These are phyloP conservation scores for Halichoerus grypus DNA, from an alignment of 2,113 vertebrate genomes.

Conservation along the genomic window DNA sequence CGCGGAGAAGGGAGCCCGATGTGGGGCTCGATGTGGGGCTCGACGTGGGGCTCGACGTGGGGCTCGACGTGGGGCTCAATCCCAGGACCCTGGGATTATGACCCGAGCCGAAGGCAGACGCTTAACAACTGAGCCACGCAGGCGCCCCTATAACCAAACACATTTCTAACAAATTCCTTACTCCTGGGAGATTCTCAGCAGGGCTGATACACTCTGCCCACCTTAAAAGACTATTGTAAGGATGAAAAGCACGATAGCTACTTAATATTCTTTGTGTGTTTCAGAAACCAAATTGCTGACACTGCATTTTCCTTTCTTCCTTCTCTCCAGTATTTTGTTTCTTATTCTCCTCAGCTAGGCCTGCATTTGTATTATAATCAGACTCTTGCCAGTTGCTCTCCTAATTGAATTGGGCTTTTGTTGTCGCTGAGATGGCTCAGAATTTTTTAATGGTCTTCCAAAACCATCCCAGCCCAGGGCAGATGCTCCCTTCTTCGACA, in stretches of 20 bases:
- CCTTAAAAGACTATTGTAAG: background rate
- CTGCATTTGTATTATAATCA: slow-evolving; percentile 58
- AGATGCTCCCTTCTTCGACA: background rate
- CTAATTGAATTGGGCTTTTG: slow-evolving; percentile 67
- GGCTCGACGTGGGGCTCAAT: too few relatives aligned
- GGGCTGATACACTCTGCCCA: background rate
- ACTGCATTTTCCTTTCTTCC: slow-evolving; percentile 42
- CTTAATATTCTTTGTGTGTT: slow-evolving; percentile 47
- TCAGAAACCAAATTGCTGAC: slow-evolving; percentile 39
- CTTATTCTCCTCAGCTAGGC: slow-evolving; percentile 5
- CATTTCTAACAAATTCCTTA: slow-evolving; percentile 2
- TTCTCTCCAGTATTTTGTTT: slow-evolving; percentile 20
- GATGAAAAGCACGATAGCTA: background rate
- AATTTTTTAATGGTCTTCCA: slow-evolving; percentile 37
- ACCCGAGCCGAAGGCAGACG: too few relatives aligned
- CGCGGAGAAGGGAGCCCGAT: too few relatives aligned
- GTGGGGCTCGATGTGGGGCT: too few relatives aligned
- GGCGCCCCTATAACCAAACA: background rate
- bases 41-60: too few relatives aligned
- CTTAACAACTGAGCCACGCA: too few relatives aligned
- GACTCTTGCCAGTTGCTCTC: background rate
- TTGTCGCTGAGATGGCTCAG: slow-evolving; percentile 33
- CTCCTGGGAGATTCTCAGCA: background rate
- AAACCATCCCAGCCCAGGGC: slow-evolving; percentile 10
- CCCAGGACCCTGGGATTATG: too few relatives aligned